These are phyloP conservation scores for Bombus polaris DNA, from an alignment of 1,140 invertebrate species.

Conservation along the genomic window DNA sequence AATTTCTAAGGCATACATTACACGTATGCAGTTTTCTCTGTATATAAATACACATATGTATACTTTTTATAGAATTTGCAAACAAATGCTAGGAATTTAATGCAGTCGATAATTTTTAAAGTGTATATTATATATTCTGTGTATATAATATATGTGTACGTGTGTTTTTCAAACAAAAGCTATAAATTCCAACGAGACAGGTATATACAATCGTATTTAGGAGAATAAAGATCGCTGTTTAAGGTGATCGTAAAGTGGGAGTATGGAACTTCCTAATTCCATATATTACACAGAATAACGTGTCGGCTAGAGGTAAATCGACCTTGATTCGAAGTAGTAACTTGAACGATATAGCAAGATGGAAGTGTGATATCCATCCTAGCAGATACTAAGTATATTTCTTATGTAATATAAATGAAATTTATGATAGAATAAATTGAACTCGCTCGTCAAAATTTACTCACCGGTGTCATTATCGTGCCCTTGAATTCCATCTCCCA, in stretches of 20 bases:
- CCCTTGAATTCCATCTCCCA: slow-evolving; percentile 70
- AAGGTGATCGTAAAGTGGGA: not conserved
- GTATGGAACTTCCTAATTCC: slow-evolving; percentile 17
- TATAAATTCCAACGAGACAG: not conserved
- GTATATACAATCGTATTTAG: not conserved
- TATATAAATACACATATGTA: too few relatives aligned
- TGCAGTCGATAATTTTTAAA: too few relatives aligned
- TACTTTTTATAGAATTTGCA: too few relatives aligned
- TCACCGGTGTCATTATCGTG: slow-evolving; percentile 78
- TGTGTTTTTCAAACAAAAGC: not conserved
- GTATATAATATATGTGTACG: too few relatives aligned
- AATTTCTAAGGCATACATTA: too few relatives aligned
- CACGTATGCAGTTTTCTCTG: too few relatives aligned
- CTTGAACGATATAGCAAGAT: not conserved
- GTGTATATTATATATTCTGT: too few relatives aligned
- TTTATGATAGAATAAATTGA: not conserved
- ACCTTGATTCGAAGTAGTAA: slow-evolving; percentile 5
- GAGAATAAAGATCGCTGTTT: not conserved
- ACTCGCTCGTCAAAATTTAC: slow-evolving; percentile 46
- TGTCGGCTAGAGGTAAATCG: not conserved
- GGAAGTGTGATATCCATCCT: not conserved
- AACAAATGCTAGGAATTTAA: too few relatives aligned
- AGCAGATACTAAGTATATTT: too few relatives aligned
- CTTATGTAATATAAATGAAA: slow-evolving; percentile 2
- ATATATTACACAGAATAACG: slow-evolving; percentile 1